Evolutionary conservation across 2,797 vertebrate species (phyloP), one percentile per base, ranked within the genome.

Genomic region (Myiotriccus ornatus): DNA sequence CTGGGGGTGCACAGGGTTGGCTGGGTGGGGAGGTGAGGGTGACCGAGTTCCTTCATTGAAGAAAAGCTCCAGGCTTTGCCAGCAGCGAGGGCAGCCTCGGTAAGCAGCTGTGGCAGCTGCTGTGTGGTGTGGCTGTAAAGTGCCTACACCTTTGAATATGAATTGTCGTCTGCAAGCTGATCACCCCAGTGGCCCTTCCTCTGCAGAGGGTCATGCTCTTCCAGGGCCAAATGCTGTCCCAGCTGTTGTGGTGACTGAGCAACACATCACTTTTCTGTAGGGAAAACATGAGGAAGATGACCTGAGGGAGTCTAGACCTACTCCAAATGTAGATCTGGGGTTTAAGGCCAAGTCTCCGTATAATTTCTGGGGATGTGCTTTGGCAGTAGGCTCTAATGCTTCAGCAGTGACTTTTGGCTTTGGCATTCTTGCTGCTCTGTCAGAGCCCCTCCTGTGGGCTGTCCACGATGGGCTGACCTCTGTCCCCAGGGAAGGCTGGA

Each of bases 71-170:
- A 23, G 41, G 50, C 28, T 63, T 60, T 78, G 63, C 15, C 69
- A 75, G 1, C 43, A 47, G 43, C 0, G 0, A 57, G 43, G 43
- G n/a, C 59, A 70, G 59, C 1, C 0, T 22, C 37, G 15, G 34
- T 22, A 37, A 68, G 44, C 0, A 1, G 41, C 59, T 12, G 76
- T 69, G 84, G 83, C 55, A 77, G 37, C 22, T 64, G 78, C 68
- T 41, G 27, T 59, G 52, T 9, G 19, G 7, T 20, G 46, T 71
- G 63, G 44, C 57, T 89, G 2, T n/a, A 23, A 59, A 34, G 56
- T 9, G n/a, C 24, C 20, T 11, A n/a, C 16, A 28, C 35, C 50
- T 78, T 79, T 76, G 65, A 39, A 41, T 14, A 12, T 1, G 28
- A 20, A 32, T 55, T 73, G 18, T 12, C 79, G 89, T 43, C 67